Evolutionary conservation across 2,888 invertebrate species (phyloP).

Genomic region (Zelleria hepariella): DNA sequence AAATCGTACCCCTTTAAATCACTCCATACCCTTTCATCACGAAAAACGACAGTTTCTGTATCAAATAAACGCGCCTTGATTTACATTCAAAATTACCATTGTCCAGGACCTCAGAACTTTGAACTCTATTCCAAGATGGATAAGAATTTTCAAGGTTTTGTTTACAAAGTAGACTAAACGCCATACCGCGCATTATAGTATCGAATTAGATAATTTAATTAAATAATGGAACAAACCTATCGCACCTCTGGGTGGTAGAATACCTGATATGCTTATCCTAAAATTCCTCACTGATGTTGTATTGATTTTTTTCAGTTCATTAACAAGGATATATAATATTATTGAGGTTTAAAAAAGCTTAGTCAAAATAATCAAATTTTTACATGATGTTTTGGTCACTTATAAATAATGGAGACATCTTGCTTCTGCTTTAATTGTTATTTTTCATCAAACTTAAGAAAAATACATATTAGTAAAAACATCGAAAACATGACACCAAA

Average conservation of each 20-base stretch:
- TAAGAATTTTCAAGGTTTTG: conserved; percentile 18
- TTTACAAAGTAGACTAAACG: conserved; percentile 33
- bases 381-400: too few relatives aligned
- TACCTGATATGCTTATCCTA: conserved; percentile 38
- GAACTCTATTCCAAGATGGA: conserved; percentile 21
- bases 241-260: conserved; percentile 58
- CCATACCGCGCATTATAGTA: conserved; percentile 54
- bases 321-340: too few relatives aligned
- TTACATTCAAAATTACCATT: conserved; percentile 13
- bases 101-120: not conserved
- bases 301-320: not conserved
- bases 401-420: too few relatives aligned
- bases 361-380: too few relatives aligned
- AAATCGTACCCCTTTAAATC: conserved; percentile 58
- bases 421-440: conserved; percentile 24
- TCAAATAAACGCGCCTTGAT: conserved; percentile 27
- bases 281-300: not conserved
- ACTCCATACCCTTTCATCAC: conserved; percentile 57
- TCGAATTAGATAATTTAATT: conserved; percentile 66
- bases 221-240: conserved; percentile 33
- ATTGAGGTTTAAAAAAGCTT: too few relatives aligned
- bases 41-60: conserved; percentile 40
- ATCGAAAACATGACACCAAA: too few relatives aligned
- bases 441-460: conserved; percentile 14
- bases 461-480: too few relatives aligned